Evolutionary conservation across 2,113 vertebrate species (phyloP).

Genomic region (Piliocolobus tephrosceles): DNA sequence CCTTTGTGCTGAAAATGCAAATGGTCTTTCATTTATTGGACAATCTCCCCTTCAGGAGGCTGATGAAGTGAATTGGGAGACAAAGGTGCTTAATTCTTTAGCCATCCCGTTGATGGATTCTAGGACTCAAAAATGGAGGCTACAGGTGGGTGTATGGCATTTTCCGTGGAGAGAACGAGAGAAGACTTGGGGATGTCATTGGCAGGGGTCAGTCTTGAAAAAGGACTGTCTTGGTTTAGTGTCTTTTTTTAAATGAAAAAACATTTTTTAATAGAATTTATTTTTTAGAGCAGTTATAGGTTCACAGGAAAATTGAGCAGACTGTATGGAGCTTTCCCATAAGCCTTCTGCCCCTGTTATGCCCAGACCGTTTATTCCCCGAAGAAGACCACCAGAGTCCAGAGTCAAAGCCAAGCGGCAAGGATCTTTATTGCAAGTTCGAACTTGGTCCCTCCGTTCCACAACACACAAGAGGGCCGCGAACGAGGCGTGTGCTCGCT

Average conservation of each 20-base stretch:
- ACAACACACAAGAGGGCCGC: no score
- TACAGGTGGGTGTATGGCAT: neutral
- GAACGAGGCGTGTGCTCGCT: no score
- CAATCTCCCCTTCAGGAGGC: neutral
- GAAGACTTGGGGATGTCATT: neutral
- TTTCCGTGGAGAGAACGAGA: neutral
- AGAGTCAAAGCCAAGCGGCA: no score
- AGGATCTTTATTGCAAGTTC: no score
- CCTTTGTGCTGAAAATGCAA: conserved; percentile 72
- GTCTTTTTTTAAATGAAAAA: neutral
- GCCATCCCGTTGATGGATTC: conserved; percentile 54
- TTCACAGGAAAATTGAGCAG: neutral
- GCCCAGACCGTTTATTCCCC: no score
- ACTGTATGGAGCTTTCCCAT: neutral
- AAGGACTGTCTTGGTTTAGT: neutral
- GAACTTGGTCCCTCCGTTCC: no score
- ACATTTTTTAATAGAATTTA: neutral
- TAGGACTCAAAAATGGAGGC: neutral
- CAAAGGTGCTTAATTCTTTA: conserved; percentile 60
- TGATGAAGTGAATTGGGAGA: conserved; percentile 27
- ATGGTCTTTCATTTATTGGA: conserved; percentile 48
- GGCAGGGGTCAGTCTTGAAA: neutral
- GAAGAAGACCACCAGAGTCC: no score
- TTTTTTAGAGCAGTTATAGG: neutral
- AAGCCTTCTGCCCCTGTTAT: neutral